phyloP scores from a whole-genome alignment of 2,113 vertebrate genomes.

The Dascyllus trimaculatus region DNA sequence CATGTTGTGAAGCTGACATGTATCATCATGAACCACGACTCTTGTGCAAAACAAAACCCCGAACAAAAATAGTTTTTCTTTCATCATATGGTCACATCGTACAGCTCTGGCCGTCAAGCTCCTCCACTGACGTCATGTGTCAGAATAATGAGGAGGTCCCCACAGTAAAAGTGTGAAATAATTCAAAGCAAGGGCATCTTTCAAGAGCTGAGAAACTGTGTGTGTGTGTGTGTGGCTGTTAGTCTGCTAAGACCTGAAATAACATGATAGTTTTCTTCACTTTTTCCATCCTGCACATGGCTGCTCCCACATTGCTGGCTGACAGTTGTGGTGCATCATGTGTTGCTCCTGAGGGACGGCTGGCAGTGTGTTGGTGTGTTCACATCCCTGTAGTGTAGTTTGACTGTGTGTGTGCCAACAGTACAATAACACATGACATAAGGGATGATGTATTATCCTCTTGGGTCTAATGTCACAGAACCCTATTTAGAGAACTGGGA shows the following conservation, averaged over 20 bases:
- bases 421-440: background rate
- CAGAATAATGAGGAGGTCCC: constrained; percentile 49
- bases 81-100: background rate
- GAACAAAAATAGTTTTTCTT: background rate
- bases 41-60: background rate
- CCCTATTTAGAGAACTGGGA: background rate
- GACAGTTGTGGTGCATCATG: constrained; percentile 24
- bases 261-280: constrained; percentile 5
- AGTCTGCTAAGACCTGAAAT: background rate
- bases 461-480: background rate
- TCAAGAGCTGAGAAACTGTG: background rate
- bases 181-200: constrained; percentile 38
- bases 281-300: constrained; percentile 40
- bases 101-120: background rate
- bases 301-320: constrained; percentile 26
- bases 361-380: background rate
- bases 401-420: constrained; percentile 2
- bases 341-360: constrained; percentile 20
- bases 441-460: background rate
- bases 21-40: background rate
- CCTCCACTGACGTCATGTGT: constrained; percentile 8
- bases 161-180: constrained; percentile 15
- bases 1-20: background rate
- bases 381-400: background rate
- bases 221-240: constrained; percentile 24